Conservation (phyloP, 2,797 vertebrate genomes). For the Sebastes umbrosus region DNA sequence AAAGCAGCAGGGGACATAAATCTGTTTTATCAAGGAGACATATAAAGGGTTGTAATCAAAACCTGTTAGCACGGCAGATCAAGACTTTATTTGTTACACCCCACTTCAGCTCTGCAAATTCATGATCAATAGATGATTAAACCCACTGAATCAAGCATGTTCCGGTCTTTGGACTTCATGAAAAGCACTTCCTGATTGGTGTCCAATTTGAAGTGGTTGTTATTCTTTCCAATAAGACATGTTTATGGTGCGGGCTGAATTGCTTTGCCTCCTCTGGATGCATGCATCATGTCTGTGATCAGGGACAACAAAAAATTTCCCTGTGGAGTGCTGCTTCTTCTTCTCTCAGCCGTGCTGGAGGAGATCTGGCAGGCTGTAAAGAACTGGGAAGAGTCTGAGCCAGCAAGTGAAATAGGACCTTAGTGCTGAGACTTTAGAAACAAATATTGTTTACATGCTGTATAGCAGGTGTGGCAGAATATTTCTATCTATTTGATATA, state of each 20-base stretch:
- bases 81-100: conserved; percentile 22
- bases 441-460: conserved; percentile 39
- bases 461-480: conserved; percentile 24
- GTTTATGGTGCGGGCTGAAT: conserved; percentile 33
- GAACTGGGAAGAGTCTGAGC: conserved; percentile 21
- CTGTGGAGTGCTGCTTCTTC: conserved; percentile 19
- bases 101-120: conserved; percentile 3
- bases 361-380: conserved; percentile 53
- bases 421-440: conserved; percentile 36
- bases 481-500: conserved; percentile 30
- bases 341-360: conserved; percentile 11
- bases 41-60: conserved; percentile 14
- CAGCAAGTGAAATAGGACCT: conserved; percentile 46
- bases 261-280: conserved; percentile 30
- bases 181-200: conserved; percentile 2
- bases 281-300: conserved; percentile 45
- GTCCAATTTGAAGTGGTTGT: conserved; percentile 11
- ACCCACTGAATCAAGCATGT: conserved; percentile 17
- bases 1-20: conserved; percentile 24
- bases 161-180: not conserved
- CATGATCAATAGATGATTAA: conserved; percentile 31
- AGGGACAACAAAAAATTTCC: conserved; percentile 46
- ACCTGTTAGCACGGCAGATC: conserved; percentile 3
- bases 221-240: conserved; percentile 28
- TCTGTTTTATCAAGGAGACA: conserved; percentile 26